Percentiles rank a stretch among this genome's conserved stretches.
phyloP scores from a whole-genome alignment of 1,140 invertebrate species.

The Saccostrea glomerata region DNA sequence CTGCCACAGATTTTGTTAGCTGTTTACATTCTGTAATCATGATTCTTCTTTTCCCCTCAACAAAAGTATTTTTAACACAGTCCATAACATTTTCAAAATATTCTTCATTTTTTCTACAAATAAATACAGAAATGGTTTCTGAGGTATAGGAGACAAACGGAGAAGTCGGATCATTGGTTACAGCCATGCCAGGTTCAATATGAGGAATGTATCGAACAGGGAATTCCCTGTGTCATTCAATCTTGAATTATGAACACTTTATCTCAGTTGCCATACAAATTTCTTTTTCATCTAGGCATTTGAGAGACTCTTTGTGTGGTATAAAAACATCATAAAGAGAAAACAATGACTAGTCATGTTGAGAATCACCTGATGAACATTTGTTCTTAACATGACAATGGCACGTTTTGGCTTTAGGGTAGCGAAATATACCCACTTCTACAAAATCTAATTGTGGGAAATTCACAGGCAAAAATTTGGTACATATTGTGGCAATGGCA shows the following conservation, averaged over 20 bases:
- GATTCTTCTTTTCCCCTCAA: background rate
- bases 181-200: slow-evolving; percentile 12
- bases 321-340: slow-evolving; percentile 1
- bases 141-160: background rate
- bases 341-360: background rate
- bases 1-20: background rate
- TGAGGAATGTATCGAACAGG: too few species aligned
- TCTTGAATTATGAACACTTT: background rate
- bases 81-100: background rate
- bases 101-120: slow-evolving; percentile 11
- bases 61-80: background rate
- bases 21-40: background rate
- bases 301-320: background rate
- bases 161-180: background rate
- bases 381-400: slow-evolving; percentile 24
- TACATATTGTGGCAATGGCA: background rate
- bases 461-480: background rate
- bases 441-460: slow-evolving; percentile 6
- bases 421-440: slow-evolving; percentile 1
- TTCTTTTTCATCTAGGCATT: background rate
- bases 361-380: background rate
- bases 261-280: background rate
- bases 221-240: background rate
- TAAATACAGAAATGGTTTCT: background rate
- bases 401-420: background rate